These are phyloP conservation scores for Caenorhabditis sp. DNA, from an alignment of 2,888 invertebrate genomes.

Conservation along the genomic window DNA sequence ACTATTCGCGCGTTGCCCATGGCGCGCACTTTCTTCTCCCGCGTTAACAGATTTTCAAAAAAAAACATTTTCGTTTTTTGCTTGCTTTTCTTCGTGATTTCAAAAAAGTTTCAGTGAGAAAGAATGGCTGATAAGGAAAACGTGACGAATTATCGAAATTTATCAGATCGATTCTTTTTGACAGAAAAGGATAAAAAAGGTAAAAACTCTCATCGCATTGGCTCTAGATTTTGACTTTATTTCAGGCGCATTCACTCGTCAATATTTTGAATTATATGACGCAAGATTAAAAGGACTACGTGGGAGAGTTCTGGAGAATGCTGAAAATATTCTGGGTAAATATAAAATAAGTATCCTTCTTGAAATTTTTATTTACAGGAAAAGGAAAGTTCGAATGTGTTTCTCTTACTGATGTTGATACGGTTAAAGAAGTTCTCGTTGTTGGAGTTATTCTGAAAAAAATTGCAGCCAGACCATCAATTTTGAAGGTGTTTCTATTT, in stretches of 20 bases:
- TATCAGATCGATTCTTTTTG: slow-evolving; percentile 23
- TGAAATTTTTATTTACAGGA: slow-evolving; percentile 18
- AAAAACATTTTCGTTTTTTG: not conserved
- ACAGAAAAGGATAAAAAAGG: slow-evolving; percentile 33
- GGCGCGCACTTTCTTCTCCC: not conserved
- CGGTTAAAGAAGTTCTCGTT: slow-evolving; percentile 39
- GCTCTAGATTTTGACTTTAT: too few relatives aligned
- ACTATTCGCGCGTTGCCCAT: not conserved
- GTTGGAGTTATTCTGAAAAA: slow-evolving; percentile 52
- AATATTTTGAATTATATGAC: slow-evolving; percentile 46
- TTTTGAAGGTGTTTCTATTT: slow-evolving; percentile 35
- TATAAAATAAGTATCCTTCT: too few relatives aligned
- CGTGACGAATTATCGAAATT: slow-evolving; percentile 32
- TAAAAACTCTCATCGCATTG: not conserved
- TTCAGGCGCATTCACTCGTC: slow-evolving; percentile 38
- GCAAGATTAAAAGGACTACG: slow-evolving; percentile 31
- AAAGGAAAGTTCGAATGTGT: slow-evolving; percentile 23
- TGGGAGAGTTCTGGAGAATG: slow-evolving; percentile 1
- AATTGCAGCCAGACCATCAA: slow-evolving; percentile 42
- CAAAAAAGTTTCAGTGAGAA: not conserved
- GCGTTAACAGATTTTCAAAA: not conserved
- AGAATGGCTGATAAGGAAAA: slow-evolving; percentile 2
- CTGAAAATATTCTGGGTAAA: slow-evolving; percentile 10
- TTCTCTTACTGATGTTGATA: slow-evolving; percentile 27
- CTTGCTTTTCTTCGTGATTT: not conserved